Percentiles rank a stretch among this genome's conserved stretches.
Evolutionary conservation across 2,797 vertebrate genomes (phyloP).

Genomic region (Sciurus carolinensis): DNA sequence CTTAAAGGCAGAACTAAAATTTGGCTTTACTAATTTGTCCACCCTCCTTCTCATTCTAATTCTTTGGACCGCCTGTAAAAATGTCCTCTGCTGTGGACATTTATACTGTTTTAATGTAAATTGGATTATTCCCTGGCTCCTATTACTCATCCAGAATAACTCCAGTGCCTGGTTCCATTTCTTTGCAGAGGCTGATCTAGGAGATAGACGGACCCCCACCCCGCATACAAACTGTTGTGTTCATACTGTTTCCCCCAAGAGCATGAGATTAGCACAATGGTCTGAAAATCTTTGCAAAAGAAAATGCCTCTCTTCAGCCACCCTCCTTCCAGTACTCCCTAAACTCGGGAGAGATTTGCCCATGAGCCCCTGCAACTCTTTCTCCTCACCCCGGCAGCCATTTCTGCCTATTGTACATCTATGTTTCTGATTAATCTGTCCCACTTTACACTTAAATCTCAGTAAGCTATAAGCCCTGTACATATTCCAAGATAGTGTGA

Average conservation of each 20-base stretch:
- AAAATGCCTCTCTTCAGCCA: not conserved
- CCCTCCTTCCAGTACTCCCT: not conserved
- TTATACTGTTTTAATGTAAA: not conserved
- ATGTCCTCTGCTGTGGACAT: not conserved
- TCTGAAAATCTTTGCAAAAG: not conserved
- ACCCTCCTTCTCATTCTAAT: not conserved
- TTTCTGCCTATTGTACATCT: not conserved
- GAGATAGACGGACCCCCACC: not conserved
- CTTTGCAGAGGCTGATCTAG: not conserved
- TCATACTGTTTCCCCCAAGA: not conserved
- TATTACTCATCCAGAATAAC: slow-evolving; percentile 25
- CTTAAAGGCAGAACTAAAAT: slow-evolving; percentile 51
- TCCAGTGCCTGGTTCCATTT: not conserved
- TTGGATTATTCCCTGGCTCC: not conserved
- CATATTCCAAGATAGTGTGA: not conserved
- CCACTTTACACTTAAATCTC: slow-evolving; percentile 51
- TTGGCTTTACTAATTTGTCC: slow-evolving; percentile 43
- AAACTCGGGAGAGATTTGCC: not conserved
- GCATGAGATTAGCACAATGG: not conserved
- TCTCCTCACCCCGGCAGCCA: not conserved
- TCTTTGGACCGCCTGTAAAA: not conserved
- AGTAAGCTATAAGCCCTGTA: not conserved
- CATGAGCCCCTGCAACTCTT: not conserved
- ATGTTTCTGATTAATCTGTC: slow-evolving; percentile 35
- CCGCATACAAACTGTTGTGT: not conserved